Evolutionary conservation across 2,797 vertebrate species (phyloP).

Genomic region (Mycteria americana): DNA sequence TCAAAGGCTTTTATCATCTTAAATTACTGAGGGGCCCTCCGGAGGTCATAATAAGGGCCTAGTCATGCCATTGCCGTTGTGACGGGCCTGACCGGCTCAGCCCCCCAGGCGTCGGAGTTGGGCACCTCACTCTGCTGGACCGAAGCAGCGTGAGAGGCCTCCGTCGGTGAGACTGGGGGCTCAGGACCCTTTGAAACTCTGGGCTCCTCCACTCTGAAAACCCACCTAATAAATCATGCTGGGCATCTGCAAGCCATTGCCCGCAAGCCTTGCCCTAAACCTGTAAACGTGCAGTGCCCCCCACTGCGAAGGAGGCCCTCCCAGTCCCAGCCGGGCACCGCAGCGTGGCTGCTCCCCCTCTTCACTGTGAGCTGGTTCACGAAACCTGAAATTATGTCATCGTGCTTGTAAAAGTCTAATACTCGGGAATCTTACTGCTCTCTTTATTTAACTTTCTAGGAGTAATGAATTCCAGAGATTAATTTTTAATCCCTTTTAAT

Average conservation of each 20-base stretch:
- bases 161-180: fast-evolving
- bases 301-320: not conserved
- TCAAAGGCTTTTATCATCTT: not conserved
- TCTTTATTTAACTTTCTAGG: constrained; percentile 3
- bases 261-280: not conserved
- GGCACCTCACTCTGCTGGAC: not conserved
- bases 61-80: not conserved
- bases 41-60: not conserved
- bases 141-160: not conserved
- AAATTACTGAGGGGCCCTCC: not conserved
- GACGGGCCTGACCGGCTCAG: not conserved
- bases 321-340: fast-evolving
- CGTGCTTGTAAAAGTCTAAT: not conserved
- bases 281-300: not conserved
- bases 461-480: constrained; percentile 33
- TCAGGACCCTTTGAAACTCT: not conserved
- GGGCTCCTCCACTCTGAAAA: not conserved
- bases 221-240: not conserved
- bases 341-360: not conserved
- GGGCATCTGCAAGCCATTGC: not conserved
- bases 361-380: not conserved
- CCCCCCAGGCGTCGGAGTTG: too few relatives aligned
- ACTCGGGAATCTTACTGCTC: not conserved
- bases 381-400: not conserved
- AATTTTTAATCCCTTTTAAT: constrained; percentile 9